Evolutionary conservation across 2,888 invertebrate species (phyloP), one percentile per base, ranked within the genome.

Genomic region (Polydrusus cervinus): DNA sequence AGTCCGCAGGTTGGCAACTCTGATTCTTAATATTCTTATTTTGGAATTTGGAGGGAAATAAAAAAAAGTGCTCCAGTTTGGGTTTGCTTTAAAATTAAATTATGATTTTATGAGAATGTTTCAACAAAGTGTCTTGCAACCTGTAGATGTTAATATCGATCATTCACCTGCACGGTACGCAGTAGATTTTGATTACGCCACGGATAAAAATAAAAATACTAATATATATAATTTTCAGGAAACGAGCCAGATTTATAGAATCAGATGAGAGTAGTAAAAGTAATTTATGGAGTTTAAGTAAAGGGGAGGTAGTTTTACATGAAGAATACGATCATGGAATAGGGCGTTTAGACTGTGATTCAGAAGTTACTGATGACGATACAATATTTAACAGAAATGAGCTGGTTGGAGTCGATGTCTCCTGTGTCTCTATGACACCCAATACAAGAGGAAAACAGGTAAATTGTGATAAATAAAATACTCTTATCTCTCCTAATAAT

Each of bases 251-350:
- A 72, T 85, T 84, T 68, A 84, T 85, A 45, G 79, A 81, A 49
- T 74, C 79, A 60, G 78, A 78, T 43, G 70, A 71, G 0, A 74
- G 70, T 66, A 78, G 75, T 65, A 76, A 78, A 64, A 75, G 77
- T 34, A 72, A 43, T 30, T 61, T 80, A 30, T 87, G 86, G 87
- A 85, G 83, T 69, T 81, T 86, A 61, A 83, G 82, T 57, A 83
- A 80, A 68, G 83, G 82, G 47, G 83, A 85, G 38, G 87, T 89
- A 49, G 86, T 88, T 73, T 85, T 88, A 18, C 89, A 90, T 78
- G 88, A 89, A 64, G 82, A 89, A 69, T 88, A 89, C 79, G 91
- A 92, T 80, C 89, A 90, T 88, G 92, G 92, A 55, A 89, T 92
- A 18, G 89, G 90, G 20, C 89, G 91, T 87, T 83, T 92, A 62